A percentile compares a stretch with the other conserved stretches of the same genome.
Evolutionary conservation across 2,888 invertebrate genomes (phyloP).

Genomic region (Eucera pruinosa): DNA sequence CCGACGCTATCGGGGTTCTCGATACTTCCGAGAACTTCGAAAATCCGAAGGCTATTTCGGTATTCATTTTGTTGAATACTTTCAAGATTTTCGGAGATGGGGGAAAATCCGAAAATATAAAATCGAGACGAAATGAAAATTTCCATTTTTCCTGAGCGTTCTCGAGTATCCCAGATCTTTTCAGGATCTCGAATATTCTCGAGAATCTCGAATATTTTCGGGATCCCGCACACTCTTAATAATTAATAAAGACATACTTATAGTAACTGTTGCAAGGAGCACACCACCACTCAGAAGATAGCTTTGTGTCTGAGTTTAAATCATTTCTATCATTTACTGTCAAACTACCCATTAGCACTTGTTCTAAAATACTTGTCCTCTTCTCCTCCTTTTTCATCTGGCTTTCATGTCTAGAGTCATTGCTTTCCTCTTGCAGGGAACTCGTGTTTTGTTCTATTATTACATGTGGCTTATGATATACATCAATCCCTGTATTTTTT

Average conservation of each 20-base stretch:
- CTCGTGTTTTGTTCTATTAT: slow-evolving; percentile 3
- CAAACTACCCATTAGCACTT: slow-evolving; percentile 76
- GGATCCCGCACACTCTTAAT: background rate
- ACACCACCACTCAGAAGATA: slow-evolving; percentile 79
- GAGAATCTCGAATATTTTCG: too few species aligned
- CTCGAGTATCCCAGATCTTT: too few species aligned
- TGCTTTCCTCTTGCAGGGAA: slow-evolving; percentile 13
- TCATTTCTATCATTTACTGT: slow-evolving; percentile 77
- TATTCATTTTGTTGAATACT: too few species aligned
- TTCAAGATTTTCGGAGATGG: too few species aligned
- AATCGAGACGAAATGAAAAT: too few species aligned
- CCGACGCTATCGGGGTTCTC: too few species aligned
- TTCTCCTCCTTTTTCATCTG: slow-evolving; percentile 66
- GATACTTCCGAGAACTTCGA: too few species aligned
- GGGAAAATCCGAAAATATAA: too few species aligned
- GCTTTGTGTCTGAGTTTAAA: slow-evolving; percentile 62
- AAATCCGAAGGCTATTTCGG: too few species aligned
- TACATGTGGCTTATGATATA: slow-evolving; percentile 13
- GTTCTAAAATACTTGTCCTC: slow-evolving; percentile 78
- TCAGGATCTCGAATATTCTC: too few species aligned
- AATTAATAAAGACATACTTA: slow-evolving; percentile 65
- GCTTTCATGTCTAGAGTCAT: slow-evolving; percentile 28
- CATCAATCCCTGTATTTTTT: slow-evolving; percentile 25
- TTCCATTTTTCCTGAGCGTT: too few species aligned
- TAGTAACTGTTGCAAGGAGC: slow-evolving; percentile 80